Base-by-base conservation (phyloP, 2,113 vertebrate species). In the Glaucomys volans region DNA sequence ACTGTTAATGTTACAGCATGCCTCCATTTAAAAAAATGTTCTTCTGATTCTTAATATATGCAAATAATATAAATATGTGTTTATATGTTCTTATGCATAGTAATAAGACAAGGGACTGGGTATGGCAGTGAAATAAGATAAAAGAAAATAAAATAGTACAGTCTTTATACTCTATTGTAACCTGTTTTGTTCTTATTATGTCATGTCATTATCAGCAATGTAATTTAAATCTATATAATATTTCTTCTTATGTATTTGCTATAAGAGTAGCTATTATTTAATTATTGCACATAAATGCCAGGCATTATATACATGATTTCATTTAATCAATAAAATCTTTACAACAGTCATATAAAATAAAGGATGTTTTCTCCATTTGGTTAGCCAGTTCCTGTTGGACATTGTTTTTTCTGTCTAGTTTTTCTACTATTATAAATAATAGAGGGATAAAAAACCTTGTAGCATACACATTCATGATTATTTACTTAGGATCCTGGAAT, bases 381-480 rank as follows among this genome's bases (percentile, higher is more conserved):
- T 82, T 76, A 81, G 74, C 66, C 16, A 69, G 28, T 80, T 86
- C 47, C 47, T 71, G 8, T 75, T 87, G 8, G 75, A 87, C 62
- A 40, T 76, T 85, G 57, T 76, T 59, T 44, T 82, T 81, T 81
- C 75, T 87, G 8, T 87, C 74, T 90, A 82, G 0, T 77, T 79
- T 90, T 93, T 81, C 67, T 93, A 24, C 54, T 57, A 14, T 82
- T 96, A 52, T 35, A 87, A 50, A 57, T 72, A 90, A 57, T 59
- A 72, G 35, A 59, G 2, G 40, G 50, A 62, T 79, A 42, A 83
- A 92, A 14, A 90, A 12, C 81, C 74, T n/a, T 66, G 10, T 91
- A 16, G 35, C 37, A 44, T 37, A 26, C 17, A 76, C 18, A 76
- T 50, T 71, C 14, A 40, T 44, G 30, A 32, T 84, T 92, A 44